Evolutionary conservation across 92 coral and sea anemone genomes (phyloP), one percentile per base, ranked within the genome.

Genomic region (Diadumene lineata): DNA sequence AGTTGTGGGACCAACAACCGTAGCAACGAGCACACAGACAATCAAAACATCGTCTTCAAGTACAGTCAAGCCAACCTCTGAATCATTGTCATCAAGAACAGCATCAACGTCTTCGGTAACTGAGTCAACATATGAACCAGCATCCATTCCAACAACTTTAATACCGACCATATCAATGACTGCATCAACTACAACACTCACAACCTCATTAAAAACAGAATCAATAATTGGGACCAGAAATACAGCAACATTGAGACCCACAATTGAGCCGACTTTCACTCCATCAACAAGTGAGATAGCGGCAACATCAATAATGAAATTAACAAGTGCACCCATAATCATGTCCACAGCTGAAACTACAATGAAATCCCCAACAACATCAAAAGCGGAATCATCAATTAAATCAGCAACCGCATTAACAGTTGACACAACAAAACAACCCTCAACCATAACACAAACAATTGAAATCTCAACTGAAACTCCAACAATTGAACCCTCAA

Each of bases 121-220:
- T n/a, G n/a, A n/a, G n/a, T n/a, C n/a, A n/a, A n/a, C n/a, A n/a
- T n/a, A n/a, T n/a, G n/a, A n/a, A n/a, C n/a, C n/a, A n/a, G n/a
- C n/a, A n/a, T n/a, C n/a, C n/a, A n/a, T n/a, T n/a, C n/a, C n/a
- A n/a, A n/a, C n/a, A n/a, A n/a, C n/a, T n/a, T 9, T 23, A 53
- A 53, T 23, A 53, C 10, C 21, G 19, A 53, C 60, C n/a, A 53
- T 23, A 53, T 9, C 60, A 53, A 53, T 23, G 19, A 21, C 60
- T 9, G 19, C 8, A 16, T 9, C 60, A 53, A 4, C 60, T 9
- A 53, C 60, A 53, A 53, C 60, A 53, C 4, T 27, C 56, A 34
- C 76, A 86, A 32, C 71, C 65, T 0, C 74, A 72, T 19, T 64
- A 77, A 2, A 50, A 83, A 25, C 48, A 77, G 19, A 51, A 73